These are phyloP conservation scores for Drosophila borborema DNA, from an alignment of 2,888 invertebrate species.

Conservation along the genomic window DNA sequence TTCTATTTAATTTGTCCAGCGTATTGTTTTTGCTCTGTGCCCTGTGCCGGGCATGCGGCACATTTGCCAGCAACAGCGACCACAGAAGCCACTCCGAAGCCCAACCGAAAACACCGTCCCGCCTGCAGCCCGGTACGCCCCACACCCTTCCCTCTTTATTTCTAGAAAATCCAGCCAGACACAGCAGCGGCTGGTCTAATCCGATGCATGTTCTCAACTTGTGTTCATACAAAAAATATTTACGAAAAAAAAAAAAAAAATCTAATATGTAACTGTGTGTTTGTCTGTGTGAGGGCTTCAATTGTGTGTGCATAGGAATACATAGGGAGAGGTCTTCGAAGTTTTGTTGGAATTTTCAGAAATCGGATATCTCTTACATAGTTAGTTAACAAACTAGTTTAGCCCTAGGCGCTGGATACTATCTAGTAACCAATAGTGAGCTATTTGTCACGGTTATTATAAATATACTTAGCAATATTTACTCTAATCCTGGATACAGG, in stretches of 20 bases:
- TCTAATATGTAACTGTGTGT: not conserved
- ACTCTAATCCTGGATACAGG: not conserved
- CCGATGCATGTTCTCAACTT: constrained; percentile 21
- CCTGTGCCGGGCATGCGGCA: constrained; percentile 22
- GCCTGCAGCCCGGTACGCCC: not conserved
- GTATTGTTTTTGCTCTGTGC: constrained; percentile 51
- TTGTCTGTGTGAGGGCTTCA: not conserved
- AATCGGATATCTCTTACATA: not conserved
- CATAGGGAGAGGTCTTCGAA: not conserved
- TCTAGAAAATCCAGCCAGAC: not conserved
- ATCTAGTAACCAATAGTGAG: not conserved
- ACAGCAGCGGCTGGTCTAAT: constrained; percentile 9
- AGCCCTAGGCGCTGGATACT: not conserved
- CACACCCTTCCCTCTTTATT: not conserved
- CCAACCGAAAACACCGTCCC: constrained; percentile 2
- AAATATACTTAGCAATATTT: not conserved
- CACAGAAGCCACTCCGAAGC: constrained; percentile 17
- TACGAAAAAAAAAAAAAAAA: constrained; percentile 2
- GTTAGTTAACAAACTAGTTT: not conserved
- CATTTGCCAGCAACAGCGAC: constrained; percentile 26
- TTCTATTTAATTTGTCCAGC: constrained; percentile 73
- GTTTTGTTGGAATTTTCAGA: not conserved
- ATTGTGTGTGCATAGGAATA: not conserved
- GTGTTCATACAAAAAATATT: constrained; percentile 9
- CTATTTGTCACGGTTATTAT: not conserved